phyloP scores from a whole-genome alignment of 2,888 invertebrate species.

The Conops quadrifasciatus region DNA sequence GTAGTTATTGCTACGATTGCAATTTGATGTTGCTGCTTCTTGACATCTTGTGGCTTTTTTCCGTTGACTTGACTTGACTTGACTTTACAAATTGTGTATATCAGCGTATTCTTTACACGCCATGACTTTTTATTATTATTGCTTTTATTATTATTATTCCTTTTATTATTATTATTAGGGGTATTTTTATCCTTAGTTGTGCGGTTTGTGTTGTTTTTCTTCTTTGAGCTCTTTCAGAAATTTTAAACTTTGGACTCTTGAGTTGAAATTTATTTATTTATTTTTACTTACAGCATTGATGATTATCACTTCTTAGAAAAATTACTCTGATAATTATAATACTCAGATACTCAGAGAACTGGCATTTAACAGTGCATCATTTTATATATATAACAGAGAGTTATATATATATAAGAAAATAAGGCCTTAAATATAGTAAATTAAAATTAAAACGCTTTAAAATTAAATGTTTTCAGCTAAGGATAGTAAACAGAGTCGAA shows the following conservation, averaged over 20 bases:
- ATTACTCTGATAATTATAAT: too few relatives aligned
- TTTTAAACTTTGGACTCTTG: constrained; percentile 23
- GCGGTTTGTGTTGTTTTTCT: background rate
- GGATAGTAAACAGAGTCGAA: too few relatives aligned
- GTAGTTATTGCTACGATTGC: background rate
- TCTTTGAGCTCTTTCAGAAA: background rate
- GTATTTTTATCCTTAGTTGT: background rate
- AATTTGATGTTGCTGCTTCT: background rate
- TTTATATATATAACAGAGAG: too few relatives aligned
- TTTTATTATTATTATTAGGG: background rate
- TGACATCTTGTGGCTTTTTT: constrained; percentile 17
- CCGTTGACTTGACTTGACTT: constrained; percentile 8
- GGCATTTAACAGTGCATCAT: too few relatives aligned
- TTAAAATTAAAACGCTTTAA: too few relatives aligned
- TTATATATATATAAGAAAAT: too few relatives aligned
- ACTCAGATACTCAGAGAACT: too few relatives aligned
- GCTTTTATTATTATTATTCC: background rate
- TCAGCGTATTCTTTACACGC: background rate
- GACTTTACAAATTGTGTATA: constrained; percentile 1
- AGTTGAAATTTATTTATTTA: constrained; percentile 10
- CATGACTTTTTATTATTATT: constrained; percentile 6
- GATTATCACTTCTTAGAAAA: too few relatives aligned
- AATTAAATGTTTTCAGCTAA: too few relatives aligned
- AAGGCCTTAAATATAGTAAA: too few relatives aligned
- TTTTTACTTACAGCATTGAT: background rate